phyloP scores from a whole-genome alignment of 2,888 invertebrate species.

The Drosophila peninsularis region DNA sequence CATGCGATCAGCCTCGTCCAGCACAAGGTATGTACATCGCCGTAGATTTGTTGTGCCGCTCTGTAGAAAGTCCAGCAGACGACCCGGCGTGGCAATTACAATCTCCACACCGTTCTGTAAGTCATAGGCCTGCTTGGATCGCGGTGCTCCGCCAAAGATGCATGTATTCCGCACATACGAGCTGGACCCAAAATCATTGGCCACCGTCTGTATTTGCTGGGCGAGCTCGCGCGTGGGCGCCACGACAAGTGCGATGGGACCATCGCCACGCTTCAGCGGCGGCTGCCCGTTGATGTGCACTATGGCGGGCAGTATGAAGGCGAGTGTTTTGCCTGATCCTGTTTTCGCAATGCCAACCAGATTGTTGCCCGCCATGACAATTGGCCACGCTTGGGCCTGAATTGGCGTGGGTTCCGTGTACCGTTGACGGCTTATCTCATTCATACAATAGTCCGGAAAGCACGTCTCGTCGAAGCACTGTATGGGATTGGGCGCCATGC shows the following conservation, averaged over 20 bases:
- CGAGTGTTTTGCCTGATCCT: conserved; percentile 92
- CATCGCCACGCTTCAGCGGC: conserved; percentile 90
- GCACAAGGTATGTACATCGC: conserved; percentile 92
- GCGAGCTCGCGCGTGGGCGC: conserved; percentile 92
- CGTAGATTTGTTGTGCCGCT: conserved; percentile 90
- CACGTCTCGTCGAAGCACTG: conserved; percentile 91
- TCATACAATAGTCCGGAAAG: conserved; percentile 91
- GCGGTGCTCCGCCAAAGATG: conserved; percentile 97
- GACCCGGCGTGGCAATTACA: conserved; percentile 95
- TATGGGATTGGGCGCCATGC: conserved; percentile 90
- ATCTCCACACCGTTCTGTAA: conserved; percentile 93
- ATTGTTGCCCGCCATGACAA: conserved; percentile 92
- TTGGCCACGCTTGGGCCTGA: conserved; percentile 94
- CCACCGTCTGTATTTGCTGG: conserved; percentile 93
- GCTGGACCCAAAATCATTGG: conserved; percentile 91
- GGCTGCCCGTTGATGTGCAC: conserved; percentile 94
- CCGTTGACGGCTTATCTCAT: conserved; percentile 87
- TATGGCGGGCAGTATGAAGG: conserved; percentile 92
- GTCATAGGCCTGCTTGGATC: conserved; percentile 90
- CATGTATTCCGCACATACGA: conserved; percentile 93
- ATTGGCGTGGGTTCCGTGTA: conserved; percentile 92
- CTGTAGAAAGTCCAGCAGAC: conserved; percentile 93
- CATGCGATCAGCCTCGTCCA: conserved; percentile 98
- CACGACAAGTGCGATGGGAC: conserved; percentile 92
- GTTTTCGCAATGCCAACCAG: conserved; percentile 94